Evolutionary conservation across 2,797 vertebrate species (phyloP).

Genomic region (Distichodus sexfasciatus): DNA sequence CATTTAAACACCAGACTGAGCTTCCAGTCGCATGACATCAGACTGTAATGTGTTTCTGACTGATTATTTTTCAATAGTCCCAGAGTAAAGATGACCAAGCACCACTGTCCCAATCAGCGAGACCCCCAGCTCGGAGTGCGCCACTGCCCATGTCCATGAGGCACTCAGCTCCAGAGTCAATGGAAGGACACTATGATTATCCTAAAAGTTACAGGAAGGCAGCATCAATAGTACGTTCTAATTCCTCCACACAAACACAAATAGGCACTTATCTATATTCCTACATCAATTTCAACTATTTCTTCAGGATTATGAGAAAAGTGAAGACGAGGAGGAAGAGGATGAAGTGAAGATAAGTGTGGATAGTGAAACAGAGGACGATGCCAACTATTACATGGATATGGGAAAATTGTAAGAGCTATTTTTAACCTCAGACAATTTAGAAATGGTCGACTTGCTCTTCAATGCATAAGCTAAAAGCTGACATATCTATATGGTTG

Average conservation of each 20-base stretch:
- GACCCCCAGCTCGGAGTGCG: slow-evolving; percentile 8
- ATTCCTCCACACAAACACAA: not conserved
- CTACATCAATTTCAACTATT: not conserved
- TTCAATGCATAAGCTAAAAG: too few species aligned
- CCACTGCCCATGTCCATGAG: not conserved
- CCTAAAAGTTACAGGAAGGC: slow-evolving; percentile 7
- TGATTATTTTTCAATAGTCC: not conserved
- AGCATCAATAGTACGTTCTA: not conserved
- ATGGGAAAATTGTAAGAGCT: slow-evolving; percentile 59
- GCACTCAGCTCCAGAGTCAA: slow-evolving; percentile 9
- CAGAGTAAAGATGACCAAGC: not conserved
- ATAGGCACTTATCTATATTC: not conserved
- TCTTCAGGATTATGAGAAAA: not conserved
- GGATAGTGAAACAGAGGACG: not conserved
- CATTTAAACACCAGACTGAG: not conserved
- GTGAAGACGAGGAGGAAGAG: slow-evolving; percentile 11
- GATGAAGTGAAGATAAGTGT: slow-evolving; percentile 20
- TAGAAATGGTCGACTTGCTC: not conserved
- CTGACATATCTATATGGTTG: not conserved
- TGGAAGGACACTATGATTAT: not conserved
- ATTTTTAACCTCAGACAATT: not conserved
- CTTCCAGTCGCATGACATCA: not conserved
- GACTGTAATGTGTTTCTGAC: not conserved
- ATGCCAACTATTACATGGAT: slow-evolving; percentile 6
- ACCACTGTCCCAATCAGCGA: not conserved